phyloP scores from a whole-genome alignment of 2,888 invertebrate species.

The Eupithecia vulgata region DNA sequence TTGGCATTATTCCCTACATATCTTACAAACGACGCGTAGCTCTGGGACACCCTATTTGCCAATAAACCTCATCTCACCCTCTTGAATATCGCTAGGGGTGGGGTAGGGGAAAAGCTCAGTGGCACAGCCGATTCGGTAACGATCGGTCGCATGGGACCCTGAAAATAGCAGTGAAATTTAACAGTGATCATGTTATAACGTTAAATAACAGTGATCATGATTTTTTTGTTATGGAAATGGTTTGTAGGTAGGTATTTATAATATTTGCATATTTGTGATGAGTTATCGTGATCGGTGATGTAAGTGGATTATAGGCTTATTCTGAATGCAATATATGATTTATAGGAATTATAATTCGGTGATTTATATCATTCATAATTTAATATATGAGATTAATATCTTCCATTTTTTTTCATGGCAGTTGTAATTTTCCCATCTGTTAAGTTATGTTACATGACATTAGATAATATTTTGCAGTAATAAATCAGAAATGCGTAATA shows the following conservation, averaged over 20 bases:
- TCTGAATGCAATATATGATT: not conserved
- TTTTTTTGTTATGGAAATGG: not conserved
- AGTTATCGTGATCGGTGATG: not conserved
- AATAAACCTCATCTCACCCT: conserved; percentile 36
- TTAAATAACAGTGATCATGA: not conserved
- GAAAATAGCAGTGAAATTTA: conserved; percentile 11
- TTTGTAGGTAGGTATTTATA: not conserved
- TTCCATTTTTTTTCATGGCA: not conserved
- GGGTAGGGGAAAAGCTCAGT: conserved; percentile 56
- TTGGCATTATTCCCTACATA: conserved; percentile 14
- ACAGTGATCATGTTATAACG: not conserved
- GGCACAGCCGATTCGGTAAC: conserved; percentile 42
- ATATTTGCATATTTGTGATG: not conserved
- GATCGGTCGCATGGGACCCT: conserved; percentile 46
- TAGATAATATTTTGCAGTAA: not conserved
- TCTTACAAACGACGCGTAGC: conserved; percentile 9
- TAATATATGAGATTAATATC: not conserved
- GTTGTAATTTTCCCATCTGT: not conserved
- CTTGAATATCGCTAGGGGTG: conserved; percentile 44
- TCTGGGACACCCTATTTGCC: conserved; percentile 25
- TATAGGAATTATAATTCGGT: not conserved
- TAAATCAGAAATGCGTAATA: not conserved
- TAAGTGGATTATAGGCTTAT: not conserved
- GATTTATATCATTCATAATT: not conserved
- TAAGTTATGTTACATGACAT: not conserved